Conservation (phyloP, 1,140 invertebrate species). For the Parasteatoda tepidariorum region DNA sequence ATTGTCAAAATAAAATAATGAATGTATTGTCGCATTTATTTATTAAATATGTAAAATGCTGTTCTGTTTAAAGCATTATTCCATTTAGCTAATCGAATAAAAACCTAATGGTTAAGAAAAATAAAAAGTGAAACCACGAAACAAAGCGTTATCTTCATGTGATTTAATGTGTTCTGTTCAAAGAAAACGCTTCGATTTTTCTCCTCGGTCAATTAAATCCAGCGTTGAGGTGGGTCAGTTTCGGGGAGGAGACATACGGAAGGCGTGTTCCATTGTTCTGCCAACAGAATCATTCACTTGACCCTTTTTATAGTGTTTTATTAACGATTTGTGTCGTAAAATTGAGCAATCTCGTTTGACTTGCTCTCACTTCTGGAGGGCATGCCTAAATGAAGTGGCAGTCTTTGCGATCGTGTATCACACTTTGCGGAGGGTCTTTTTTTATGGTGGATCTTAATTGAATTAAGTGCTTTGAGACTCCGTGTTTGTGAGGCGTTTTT, state of each 20-base stretch:
- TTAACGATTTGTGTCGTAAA: constrained; percentile 16
- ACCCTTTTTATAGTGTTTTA: constrained; percentile 10
- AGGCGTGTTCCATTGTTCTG: not conserved
- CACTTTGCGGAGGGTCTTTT: not conserved
- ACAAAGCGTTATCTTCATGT: no score
- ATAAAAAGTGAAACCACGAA: no score
- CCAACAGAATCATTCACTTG: constrained; percentile 1
- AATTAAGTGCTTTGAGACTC: not conserved
- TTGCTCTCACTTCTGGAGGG: not conserved
- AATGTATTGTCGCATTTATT: no score
- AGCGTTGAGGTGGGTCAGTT: not conserved
- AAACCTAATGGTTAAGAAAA: no score
- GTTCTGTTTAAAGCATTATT: no score
- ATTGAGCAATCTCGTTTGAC: constrained; percentile 1
- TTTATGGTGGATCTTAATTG: not conserved
- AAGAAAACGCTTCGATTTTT: no score
- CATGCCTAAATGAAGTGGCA: not conserved
- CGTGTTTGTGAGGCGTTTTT: not conserved
- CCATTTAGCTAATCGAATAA: no score
- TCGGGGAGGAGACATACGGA: not conserved
- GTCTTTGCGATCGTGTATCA: not conserved
- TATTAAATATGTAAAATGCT: no score
- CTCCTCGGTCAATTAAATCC: not conserved
- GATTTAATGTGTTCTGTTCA: no score
- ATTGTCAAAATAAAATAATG: no score